phyloP scores from a whole-genome alignment of 2,888 invertebrate genomes.

The Alloscopus bannaensis region DNA sequence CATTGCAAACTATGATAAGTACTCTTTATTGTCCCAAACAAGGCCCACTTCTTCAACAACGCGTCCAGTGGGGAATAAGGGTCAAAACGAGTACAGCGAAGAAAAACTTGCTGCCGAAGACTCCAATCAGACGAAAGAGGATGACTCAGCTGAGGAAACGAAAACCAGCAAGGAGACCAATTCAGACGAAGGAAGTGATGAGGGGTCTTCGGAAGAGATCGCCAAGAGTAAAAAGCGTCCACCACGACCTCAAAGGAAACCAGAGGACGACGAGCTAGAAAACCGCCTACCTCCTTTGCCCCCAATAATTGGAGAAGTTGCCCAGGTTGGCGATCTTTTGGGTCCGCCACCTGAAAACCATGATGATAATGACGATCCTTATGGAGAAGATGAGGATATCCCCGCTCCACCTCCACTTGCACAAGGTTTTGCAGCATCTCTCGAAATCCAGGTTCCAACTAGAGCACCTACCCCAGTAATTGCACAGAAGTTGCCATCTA shows the following conservation, averaged over 20 bases:
- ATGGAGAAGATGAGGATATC: conserved; percentile 16
- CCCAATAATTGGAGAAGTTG: conserved; percentile 15
- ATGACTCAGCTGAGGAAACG: conserved; percentile 34
- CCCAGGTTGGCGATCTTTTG: not conserved
- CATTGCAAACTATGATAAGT: conserved; percentile 14
- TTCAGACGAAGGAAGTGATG: conserved; percentile 43
- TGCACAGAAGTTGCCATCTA: not conserved
- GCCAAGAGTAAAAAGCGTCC: conserved; percentile 27
- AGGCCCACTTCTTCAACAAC: not conserved
- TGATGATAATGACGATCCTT: conserved; percentile 11
- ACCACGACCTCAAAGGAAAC: conserved; percentile 20
- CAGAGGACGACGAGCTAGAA: conserved; percentile 59
- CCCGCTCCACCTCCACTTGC: conserved; percentile 52
- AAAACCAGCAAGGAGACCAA: conserved; percentile 17
- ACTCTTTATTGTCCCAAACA: not conserved
- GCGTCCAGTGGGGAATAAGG: too few species aligned
- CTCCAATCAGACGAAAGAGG: conserved; percentile 39
- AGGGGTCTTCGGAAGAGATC: conserved; percentile 52
- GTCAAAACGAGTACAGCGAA: conserved; percentile 36
- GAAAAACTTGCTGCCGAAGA: conserved; percentile 51
- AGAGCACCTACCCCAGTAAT: conserved; percentile 28
- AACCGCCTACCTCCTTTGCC: conserved; percentile 24
- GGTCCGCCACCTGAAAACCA: not conserved
- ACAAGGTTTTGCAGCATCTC: conserved; percentile 32
- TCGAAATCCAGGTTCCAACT: conserved; percentile 39